Conservation (phyloP, 1,140 invertebrate genomes). For the Calephelis virginiensis region DNA sequence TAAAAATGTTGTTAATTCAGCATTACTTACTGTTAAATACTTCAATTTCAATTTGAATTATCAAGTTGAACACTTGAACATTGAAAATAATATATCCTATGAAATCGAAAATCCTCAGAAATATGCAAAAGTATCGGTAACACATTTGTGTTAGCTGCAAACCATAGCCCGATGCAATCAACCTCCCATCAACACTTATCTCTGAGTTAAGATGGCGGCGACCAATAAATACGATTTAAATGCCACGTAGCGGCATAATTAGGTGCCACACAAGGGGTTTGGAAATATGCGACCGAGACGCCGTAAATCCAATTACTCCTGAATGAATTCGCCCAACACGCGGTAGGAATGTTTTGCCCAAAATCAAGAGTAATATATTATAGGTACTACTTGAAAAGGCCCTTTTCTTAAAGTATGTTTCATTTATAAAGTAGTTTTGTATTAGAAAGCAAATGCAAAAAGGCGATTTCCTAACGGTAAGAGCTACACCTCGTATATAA, state of each 20-base stretch:
- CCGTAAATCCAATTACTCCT: slow-evolving; percentile 68
- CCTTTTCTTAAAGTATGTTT: no score
- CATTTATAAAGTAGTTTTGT: no score
- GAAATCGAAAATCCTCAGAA: no score
- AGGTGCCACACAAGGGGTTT: slow-evolving; percentile 49
- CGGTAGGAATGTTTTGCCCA: slow-evolving; percentile 39
- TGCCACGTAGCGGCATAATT: slow-evolving; percentile 52
- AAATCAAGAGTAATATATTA: slow-evolving; percentile 15
- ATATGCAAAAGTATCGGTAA: not conserved
- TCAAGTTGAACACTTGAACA: no score
- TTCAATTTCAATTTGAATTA: no score
- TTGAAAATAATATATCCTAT: no score
- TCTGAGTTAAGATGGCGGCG: slow-evolving; percentile 39
- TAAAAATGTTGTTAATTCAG: no score
- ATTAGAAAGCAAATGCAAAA: no score
- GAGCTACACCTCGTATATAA: no score
- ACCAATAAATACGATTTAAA: slow-evolving; percentile 60
- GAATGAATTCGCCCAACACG: slow-evolving; percentile 65
- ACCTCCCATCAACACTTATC: slow-evolving; percentile 22
- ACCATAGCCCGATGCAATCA: slow-evolving; percentile 6
- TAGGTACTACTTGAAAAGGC: no score
- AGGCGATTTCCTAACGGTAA: no score
- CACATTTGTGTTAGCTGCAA: not conserved
- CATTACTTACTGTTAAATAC: no score
- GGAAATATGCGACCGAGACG: slow-evolving; percentile 51